phyloP scores from a whole-genome alignment of 1,140 invertebrate genomes.

The Calliopsis andreniformis region DNA sequence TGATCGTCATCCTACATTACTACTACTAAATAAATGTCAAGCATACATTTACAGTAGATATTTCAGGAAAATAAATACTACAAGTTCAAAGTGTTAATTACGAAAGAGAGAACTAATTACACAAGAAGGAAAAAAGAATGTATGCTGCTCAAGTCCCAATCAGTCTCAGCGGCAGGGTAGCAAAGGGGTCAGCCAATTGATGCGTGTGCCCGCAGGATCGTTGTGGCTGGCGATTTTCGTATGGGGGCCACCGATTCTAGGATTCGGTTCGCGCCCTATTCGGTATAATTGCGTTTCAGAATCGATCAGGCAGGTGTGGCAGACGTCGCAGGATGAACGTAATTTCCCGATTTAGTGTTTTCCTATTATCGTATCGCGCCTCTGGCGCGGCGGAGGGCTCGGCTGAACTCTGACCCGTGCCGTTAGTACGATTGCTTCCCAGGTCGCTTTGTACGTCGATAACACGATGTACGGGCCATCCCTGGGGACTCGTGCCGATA shows the following conservation, averaged over 20 bases:
- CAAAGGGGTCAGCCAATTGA: background rate
- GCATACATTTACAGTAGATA: too few relatives aligned
- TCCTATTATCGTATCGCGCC: slow-evolving; percentile 56
- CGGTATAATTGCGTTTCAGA: slow-evolving; percentile 53
- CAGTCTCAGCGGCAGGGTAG: too few relatives aligned
- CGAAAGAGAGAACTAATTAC: too few relatives aligned
- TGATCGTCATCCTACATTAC: too few relatives aligned
- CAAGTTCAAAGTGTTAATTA: too few relatives aligned
- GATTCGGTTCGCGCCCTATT: background rate
- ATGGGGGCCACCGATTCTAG: too few relatives aligned
- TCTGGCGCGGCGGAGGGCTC: background rate
- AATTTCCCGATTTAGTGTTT: slow-evolving; percentile 67
- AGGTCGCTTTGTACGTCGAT: slow-evolving; percentile 27
- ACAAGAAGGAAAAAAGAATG: too few relatives aligned
- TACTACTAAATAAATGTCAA: too few relatives aligned
- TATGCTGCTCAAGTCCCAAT: too few relatives aligned
- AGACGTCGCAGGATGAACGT: slow-evolving; percentile 50
- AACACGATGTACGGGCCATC: slow-evolving; percentile 29
- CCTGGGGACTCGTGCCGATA: background rate
- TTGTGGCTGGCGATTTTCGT: slow-evolving; percentile 7
- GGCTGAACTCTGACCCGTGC: slow-evolving; percentile 1
- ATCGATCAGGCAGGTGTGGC: slow-evolving; percentile 47
- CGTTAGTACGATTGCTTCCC: slow-evolving; percentile 32
- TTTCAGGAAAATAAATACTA: too few relatives aligned
- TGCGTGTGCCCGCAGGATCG: background rate